Evolutionary conservation across 2,888 invertebrate genomes (phyloP).

Genomic region (Morpho achilles): DNA sequence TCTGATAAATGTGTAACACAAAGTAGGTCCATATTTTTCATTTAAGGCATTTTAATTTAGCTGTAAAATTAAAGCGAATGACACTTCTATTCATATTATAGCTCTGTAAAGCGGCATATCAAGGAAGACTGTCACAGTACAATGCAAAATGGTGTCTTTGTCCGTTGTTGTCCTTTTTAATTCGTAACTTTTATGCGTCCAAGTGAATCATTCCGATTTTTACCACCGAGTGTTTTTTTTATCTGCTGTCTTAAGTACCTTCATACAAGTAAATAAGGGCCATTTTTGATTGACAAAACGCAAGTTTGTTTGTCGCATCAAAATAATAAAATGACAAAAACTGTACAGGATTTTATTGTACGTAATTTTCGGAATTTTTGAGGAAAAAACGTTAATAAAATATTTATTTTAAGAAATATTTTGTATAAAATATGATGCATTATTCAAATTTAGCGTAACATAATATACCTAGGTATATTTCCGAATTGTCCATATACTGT

Average conservation of each 20-base stretch:
- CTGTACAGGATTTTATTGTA: conserved; percentile 35
- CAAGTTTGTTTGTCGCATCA: conserved; percentile 33
- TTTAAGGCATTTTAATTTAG: not conserved
- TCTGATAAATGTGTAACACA: too few species aligned
- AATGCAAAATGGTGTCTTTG: conserved; percentile 77
- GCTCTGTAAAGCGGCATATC: conserved; percentile 56
- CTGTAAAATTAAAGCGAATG: not conserved
- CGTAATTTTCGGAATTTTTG: conserved; percentile 7
- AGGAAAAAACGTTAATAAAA: not conserved
- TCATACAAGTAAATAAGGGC: not conserved
- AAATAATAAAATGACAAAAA: conserved; percentile 47
- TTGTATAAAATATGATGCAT: too few species aligned
- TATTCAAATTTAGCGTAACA: too few species aligned
- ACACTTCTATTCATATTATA: conserved; percentile 39
- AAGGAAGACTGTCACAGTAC: conserved; percentile 71
- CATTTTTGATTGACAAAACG: not conserved
- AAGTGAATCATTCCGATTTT: conserved; percentile 59
- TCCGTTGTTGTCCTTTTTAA: conserved; percentile 75
- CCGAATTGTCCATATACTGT: too few species aligned
- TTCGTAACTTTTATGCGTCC: conserved; percentile 75
- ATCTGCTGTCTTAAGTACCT: not conserved
- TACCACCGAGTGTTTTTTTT: not conserved
- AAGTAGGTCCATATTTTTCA: too few species aligned
- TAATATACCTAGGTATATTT: too few species aligned
- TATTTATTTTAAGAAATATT: too few species aligned